A percentile compares a stretch with the other conserved stretches of the same genome.
Conservation (phyloP, 2,797 vertebrate genomes). For the Myotis planiceps region DNA sequence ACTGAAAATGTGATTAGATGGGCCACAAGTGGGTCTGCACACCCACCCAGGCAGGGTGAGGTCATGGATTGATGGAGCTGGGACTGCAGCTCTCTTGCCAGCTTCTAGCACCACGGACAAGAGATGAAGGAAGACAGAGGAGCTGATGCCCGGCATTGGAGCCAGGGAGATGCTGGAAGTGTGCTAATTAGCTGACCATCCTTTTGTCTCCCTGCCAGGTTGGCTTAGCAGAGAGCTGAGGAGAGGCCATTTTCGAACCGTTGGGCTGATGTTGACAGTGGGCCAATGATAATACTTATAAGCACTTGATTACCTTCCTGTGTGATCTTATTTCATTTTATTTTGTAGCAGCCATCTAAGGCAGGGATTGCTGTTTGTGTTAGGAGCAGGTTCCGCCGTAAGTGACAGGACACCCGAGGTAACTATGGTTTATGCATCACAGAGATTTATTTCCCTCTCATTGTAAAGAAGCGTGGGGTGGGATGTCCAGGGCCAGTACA, state of each 20-base stretch:
- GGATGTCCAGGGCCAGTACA: not conserved
- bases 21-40: slow-evolving; percentile 55
- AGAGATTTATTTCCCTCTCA: not conserved
- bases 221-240: slow-evolving; percentile 23
- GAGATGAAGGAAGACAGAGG: slow-evolving; percentile 56
- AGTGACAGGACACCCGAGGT: not conserved
- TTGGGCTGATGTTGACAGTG: not conserved
- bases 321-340: not conserved
- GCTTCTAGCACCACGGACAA: slow-evolving; percentile 18
- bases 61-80: slow-evolving; percentile 50
- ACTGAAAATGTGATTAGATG: slow-evolving; percentile 73
- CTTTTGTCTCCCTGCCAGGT: slow-evolving; percentile 46
- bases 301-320: not conserved
- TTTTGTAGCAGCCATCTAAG: not conserved
- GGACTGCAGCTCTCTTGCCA: not conserved
- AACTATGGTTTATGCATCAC: not conserved
- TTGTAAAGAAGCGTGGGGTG: not conserved
- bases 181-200: slow-evolving; percentile 24
- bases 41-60: slow-evolving; percentile 40
- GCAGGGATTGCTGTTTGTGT: not conserved
- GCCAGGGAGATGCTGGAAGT: slow-evolving; percentile 67
- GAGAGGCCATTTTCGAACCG: not conserved
- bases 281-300: not conserved
- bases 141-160: slow-evolving; percentile 8
- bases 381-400: not conserved